phyloP scores from a whole-genome alignment of 2,113 vertebrate genomes.

The Microcebus lehilahytsara region DNA sequence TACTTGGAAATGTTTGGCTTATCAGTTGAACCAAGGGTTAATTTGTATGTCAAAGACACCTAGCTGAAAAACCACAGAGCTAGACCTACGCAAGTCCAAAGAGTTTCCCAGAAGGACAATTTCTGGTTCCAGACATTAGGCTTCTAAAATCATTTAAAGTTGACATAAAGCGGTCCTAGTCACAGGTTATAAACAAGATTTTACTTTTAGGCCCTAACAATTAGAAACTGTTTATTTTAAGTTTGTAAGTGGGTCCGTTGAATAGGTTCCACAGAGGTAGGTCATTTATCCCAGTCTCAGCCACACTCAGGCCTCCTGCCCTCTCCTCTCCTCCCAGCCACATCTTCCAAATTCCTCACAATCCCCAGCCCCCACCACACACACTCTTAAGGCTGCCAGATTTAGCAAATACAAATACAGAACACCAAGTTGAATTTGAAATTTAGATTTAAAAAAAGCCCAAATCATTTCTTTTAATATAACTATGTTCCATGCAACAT shows the following conservation, averaged over 20 bases:
- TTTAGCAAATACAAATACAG: neutral
- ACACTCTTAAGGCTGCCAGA: neutral
- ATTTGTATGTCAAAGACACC: constrained; percentile 50
- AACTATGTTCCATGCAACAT: neutral
- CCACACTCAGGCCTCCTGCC: neutral
- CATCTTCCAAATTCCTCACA: neutral
- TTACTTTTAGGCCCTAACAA: constrained; percentile 67
- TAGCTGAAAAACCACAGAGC: constrained; percentile 16
- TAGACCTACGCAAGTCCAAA: constrained; percentile 14
- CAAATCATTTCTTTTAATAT: neutral
- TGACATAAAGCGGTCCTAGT: constrained; percentile 67
- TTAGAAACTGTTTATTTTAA: constrained; percentile 71
- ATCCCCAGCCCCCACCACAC: neutral
- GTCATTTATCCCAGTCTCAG: constrained; percentile 18
- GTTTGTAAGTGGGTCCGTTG: constrained; percentile 50
- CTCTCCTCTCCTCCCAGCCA: neutral
- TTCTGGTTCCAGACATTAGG: constrained; percentile 66
- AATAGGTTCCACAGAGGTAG: constrained; percentile 46
- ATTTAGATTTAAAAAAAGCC: neutral
- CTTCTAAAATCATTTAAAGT: constrained; percentile 76
- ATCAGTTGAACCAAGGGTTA: constrained; percentile 63
- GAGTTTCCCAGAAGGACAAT: constrained; percentile 60
- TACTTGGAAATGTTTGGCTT: constrained; percentile 37
- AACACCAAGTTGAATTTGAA: neutral
- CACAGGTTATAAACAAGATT: constrained; percentile 67